Percentiles rank a stretch among this genome's conserved stretches.
phyloP scores from a whole-genome alignment of 1,140 invertebrate species.

The Lucilia cuprina region DNA sequence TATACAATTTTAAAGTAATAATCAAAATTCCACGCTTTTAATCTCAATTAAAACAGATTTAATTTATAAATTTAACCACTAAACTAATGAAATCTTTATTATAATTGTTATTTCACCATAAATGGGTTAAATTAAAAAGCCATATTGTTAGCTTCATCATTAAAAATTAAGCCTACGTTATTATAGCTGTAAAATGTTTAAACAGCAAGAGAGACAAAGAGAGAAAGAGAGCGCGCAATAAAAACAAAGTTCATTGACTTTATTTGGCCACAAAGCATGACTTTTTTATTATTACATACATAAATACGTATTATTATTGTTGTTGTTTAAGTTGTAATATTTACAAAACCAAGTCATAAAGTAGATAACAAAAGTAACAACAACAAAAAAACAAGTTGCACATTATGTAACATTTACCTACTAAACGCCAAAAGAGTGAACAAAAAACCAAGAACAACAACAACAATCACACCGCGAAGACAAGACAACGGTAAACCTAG shows the following conservation, averaged over 20 bases:
- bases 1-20: too few relatives aligned
- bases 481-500: slow-evolving; percentile 27
- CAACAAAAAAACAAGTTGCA: slow-evolving; percentile 20
- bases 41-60: too few relatives aligned
- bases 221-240: neutral
- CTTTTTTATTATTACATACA: neutral
- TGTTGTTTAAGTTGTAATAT: neutral
- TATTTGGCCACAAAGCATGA: slow-evolving; percentile 22
- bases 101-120: too few relatives aligned
- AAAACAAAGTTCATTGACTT: slow-evolving; percentile 33
- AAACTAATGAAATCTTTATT: too few relatives aligned
- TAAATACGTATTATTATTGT: neutral
- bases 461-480: neutral
- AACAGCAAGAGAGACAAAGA: neutral
- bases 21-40: too few relatives aligned
- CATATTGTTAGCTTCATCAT: too few relatives aligned
- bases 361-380: neutral
- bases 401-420: slow-evolving; percentile 35
- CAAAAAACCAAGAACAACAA: slow-evolving; percentile 2
- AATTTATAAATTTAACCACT: too few relatives aligned
- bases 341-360: slow-evolving; percentile 26
- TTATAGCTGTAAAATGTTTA: too few relatives aligned
- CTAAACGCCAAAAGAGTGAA: slow-evolving; percentile 5
- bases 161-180: too few relatives aligned
- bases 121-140: too few relatives aligned